Percentiles rank a stretch among this genome's conserved stretches.
phyloP scores from a whole-genome alignment of 1,140 invertebrate genomes.

The Pararge aegeria region DNA sequence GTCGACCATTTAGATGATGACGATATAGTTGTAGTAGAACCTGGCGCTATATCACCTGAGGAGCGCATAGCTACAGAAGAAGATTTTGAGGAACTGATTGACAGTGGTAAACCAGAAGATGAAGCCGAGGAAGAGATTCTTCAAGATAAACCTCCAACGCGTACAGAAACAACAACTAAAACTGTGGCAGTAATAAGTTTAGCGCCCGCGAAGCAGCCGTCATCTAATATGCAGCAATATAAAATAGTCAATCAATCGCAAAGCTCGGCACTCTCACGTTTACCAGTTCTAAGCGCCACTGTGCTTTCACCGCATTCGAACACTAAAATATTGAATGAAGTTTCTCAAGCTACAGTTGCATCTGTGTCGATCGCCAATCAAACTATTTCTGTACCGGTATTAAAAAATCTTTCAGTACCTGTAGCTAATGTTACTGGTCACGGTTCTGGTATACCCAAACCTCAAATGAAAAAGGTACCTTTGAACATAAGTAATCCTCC shows the following conservation, averaged over 20 bases:
- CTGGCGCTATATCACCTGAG: conserved; percentile 81
- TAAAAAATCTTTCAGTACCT: conserved; percentile 78
- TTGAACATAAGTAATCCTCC: conserved; percentile 61
- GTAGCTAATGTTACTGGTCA: conserved; percentile 56
- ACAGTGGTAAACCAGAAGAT: conserved; percentile 79
- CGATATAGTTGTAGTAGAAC: conserved; percentile 83
- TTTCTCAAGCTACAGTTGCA: conserved; percentile 75
- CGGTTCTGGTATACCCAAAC: conserved; percentile 43
- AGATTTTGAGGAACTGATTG: conserved; percentile 82
- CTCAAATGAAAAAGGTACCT: conserved; percentile 72
- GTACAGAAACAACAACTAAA: conserved; percentile 75
- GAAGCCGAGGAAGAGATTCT: conserved; percentile 59
- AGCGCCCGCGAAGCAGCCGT: conserved; percentile 61
- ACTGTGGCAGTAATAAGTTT: conserved; percentile 77
- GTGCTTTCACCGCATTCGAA: conserved; percentile 68
- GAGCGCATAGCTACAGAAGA: conserved; percentile 83
- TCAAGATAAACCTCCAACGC: conserved; percentile 46
- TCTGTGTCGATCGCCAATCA: conserved; percentile 82
- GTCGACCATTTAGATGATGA: conserved; percentile 80
- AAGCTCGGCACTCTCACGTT: conserved; percentile 51
- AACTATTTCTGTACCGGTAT: conserved; percentile 81
- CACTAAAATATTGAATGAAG: conserved; percentile 75
- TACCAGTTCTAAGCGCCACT: conserved; percentile 67
- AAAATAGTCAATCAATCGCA: conserved; percentile 69
- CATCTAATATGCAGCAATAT: conserved; percentile 68